Evolutionary conservation across 2,113 vertebrate species (phyloP), one percentile per base, ranked within the genome.

Genomic region (Silurus meridionalis): DNA sequence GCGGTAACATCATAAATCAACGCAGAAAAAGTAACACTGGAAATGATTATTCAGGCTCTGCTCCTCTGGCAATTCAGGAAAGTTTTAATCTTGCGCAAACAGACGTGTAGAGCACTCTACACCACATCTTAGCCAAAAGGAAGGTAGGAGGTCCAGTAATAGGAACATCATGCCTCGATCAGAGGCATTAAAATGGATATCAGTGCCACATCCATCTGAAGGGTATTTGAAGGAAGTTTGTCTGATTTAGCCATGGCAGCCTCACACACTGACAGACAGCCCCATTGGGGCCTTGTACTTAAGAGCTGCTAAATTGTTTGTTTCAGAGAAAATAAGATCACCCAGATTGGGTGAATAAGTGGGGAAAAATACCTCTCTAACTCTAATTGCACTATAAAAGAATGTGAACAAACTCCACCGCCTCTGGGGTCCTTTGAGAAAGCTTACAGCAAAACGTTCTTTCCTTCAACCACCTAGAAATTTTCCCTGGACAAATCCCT

Each of bases 391-490:
- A 69, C 78, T 78, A 46, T 67, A 78, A 84, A 77, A 46, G 9
- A 58, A 57, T 82, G 52, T 60, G 69, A 75, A 80, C 80, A 83
- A 86, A 7, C 77, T 80, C 9, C 53, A 21, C 21, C 23, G n/a
- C 17, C 53, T 25, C 72, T 78, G 60, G 52, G 69, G 66, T 82
- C 37, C 82, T 83, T 79, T 78, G 66, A 83, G 25, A 55, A 77
- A 72, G 80, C 82, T 83, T n/a, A 55, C 64, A 53, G 84, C 75
- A 67, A 75, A 79, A 86, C 63, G 80, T 80, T 72, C 75, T 88
- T 69, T 79, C 46, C 46, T 60, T 25, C 37, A 67, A 25, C 53
- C 60, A 14, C 66, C 61, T 58, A 17, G 48, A 67, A 66, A 53
- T 85, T 67, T 78, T 67, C 25, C 48, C 72, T 53, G 46, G 21